Conservation (phyloP, 2,113 vertebrate species). For the Oryzias javanicus region DNA sequence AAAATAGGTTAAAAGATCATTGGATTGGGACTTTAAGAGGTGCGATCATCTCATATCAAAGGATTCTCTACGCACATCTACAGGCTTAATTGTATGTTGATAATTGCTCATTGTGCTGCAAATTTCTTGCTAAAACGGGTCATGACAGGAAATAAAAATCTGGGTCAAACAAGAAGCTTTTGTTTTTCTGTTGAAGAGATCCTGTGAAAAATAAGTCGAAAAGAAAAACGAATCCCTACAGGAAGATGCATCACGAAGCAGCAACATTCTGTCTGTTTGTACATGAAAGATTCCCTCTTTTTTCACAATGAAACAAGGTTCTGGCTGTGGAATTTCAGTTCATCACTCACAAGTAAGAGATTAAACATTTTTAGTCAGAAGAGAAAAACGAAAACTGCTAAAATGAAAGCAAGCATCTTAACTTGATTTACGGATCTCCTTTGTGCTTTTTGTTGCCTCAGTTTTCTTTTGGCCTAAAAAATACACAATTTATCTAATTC, state of each 20-base stretch:
- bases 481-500: no score
- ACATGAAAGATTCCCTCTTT: slow-evolving; percentile 1
- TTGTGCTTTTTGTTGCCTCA: no score
- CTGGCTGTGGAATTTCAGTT: slow-evolving; percentile 1
- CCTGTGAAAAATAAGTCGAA: no score
- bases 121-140: slow-evolving; percentile 31
- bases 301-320: slow-evolving; percentile 4
- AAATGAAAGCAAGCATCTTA: no score
- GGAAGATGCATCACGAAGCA: slow-evolving; percentile 4
- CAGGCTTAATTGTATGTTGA: not conserved
- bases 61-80: slow-evolving; percentile 16
- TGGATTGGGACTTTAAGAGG: slow-evolving; percentile 1
- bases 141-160: slow-evolving; percentile 22
- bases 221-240: not conserved
- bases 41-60: slow-evolving; percentile 26
- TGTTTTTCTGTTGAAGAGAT: slow-evolving; percentile 26
- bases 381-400: no score
- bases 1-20: no score
- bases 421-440: no score
- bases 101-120: slow-evolving; percentile 6
- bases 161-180: slow-evolving; percentile 54
- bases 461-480: no score
- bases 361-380: no score
- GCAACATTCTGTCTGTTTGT: not conserved
- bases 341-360: slow-evolving; percentile 1